Conservation (phyloP, 2,888 invertebrate genomes). For the Cremastinae sp. region DNA sequence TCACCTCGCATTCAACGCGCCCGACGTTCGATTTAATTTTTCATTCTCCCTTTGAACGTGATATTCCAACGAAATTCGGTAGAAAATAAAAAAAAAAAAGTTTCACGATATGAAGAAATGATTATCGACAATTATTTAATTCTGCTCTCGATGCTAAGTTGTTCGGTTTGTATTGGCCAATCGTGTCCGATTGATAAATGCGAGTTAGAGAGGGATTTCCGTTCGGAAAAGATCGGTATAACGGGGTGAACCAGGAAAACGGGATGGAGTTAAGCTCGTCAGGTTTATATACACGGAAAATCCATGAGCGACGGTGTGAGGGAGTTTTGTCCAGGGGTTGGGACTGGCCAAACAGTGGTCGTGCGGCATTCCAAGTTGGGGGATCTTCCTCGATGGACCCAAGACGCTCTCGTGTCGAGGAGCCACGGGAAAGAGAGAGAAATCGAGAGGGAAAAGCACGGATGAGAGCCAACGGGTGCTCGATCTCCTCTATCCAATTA, state of each 20-base stretch:
- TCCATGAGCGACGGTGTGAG: conserved; percentile 49
- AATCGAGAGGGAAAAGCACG: conserved; percentile 10
- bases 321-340: conserved; percentile 52
- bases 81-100: no score
- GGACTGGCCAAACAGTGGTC: conserved; percentile 54
- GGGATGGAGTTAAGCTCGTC: conserved; percentile 56
- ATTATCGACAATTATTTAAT: no score
- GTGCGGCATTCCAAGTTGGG: conserved; percentile 38
- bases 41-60: no score
- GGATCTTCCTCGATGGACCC: conserved; percentile 36
- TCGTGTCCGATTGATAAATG: no score
- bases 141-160: no score
- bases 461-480: conserved; percentile 59
- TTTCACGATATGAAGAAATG: no score
- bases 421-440: conserved; percentile 13
- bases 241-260: neutral
- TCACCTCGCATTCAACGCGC: conserved; percentile 48
- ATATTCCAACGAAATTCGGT: no score
- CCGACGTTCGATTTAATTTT: conserved; percentile 41
- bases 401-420: conserved; percentile 49
- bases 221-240: neutral
- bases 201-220: neutral
- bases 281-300: conserved; percentile 64
- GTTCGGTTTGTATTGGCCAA: no score
- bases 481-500: conserved; percentile 78